Base-by-base conservation (phyloP, 1,140 invertebrate species). In the Coelopa frigida region DNA sequence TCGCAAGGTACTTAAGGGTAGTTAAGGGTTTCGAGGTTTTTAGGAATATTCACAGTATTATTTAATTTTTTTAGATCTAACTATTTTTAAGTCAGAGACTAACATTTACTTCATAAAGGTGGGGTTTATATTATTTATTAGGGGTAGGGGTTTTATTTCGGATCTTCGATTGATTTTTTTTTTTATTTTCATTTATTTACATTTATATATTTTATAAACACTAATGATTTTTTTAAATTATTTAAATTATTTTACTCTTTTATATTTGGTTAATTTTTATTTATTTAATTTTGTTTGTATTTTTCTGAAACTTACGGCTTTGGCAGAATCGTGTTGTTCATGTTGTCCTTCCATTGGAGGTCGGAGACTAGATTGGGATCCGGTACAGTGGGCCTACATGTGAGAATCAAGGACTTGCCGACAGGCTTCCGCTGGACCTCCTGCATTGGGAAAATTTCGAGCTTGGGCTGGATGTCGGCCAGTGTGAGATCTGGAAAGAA, bases 271-370 rank as follows among this genome's bases (percentile, higher is more conserved):
- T 29, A 33, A 18, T 48, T 44, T 29, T 46, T 48, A 49, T 48
- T 48, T 53, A 49, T 37, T 32, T 27, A 49, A 37, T 46, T 18
- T 8, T 49, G 32, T 27, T 31, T 33, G 23, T 32, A 35, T 37
- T 27, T 32, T 37, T 36, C 39, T 39, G 24, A 2, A 24, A 71
- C 73, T 78, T 71, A 83, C 81, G 71, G 74, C 56, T 73, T 75
- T 31, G 74, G 74, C 43, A 80, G 77, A 55, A 89, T 84, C 20
- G 74, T 73, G 29, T 74, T 74, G 52, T 80, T 77, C 20, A 74
- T 69, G 20, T 78, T 78, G 59, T 87, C 83, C 36, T 78, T 72
- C 85, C 85, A 89, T 59, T 84, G 75, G 22, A 86, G 73, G 51
- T 84, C 73, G 3, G 73, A 73, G 22, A 86, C 75, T 12, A 84